Conservation (phyloP, 2,113 vertebrate genomes). For the Corythoichthys intestinalis region DNA sequence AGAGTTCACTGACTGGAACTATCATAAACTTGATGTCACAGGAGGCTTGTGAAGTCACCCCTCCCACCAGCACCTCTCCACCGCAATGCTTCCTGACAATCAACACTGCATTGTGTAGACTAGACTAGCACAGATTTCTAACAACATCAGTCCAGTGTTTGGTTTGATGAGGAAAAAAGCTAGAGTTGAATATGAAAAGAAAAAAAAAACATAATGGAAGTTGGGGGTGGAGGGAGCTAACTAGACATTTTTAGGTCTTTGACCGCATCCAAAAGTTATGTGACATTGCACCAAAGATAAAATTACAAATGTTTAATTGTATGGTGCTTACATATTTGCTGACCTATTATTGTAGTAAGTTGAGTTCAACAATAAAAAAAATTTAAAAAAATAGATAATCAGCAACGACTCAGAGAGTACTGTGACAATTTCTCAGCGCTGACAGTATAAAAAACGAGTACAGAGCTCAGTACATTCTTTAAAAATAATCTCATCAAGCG, state of each 20-base stretch:
- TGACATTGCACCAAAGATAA: neutral
- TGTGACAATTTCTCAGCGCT: neutral
- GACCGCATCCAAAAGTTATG: neutral
- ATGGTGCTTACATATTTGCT: neutral
- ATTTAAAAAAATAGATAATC: neutral
- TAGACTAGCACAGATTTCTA: slow-evolving; percentile 24
- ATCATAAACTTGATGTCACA: slow-evolving; percentile 56
- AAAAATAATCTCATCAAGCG: neutral
- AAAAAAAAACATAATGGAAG: neutral
- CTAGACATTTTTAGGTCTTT: neutral
- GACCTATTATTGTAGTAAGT: neutral
- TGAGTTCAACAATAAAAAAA: neutral
- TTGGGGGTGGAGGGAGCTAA: neutral
- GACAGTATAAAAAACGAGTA: neutral
- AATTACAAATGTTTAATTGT: neutral
- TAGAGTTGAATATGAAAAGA: neutral
- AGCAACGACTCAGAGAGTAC: neutral
- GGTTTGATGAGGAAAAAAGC: neutral
- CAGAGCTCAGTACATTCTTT: neutral
- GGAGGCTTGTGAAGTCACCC: slow-evolving; percentile 54
- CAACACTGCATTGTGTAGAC: slow-evolving; percentile 22
- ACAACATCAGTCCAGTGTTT: slow-evolving; percentile 8
- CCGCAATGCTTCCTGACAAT: slow-evolving; percentile 28
- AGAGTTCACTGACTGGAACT: slow-evolving; percentile 53
- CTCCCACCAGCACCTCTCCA: neutral